Conservation (phyloP, 2,113 vertebrate species). For the Ciconia stormi region DNA sequence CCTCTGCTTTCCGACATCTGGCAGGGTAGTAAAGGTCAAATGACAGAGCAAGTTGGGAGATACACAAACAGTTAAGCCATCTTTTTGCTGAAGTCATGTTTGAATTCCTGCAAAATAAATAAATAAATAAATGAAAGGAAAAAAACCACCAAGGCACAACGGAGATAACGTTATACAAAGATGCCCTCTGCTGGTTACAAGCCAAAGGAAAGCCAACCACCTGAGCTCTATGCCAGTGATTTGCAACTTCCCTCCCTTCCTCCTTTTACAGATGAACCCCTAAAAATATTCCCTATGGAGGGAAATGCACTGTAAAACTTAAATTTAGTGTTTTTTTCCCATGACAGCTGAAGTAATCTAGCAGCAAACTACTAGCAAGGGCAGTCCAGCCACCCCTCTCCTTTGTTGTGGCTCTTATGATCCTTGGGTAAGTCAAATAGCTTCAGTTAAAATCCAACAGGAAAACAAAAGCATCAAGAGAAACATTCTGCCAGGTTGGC, state of each 20-base stretch:
- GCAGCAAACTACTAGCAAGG: background rate
- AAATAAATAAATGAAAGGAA: background rate
- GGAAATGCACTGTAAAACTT: background rate
- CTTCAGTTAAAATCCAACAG: background rate
- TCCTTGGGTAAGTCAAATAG: background rate
- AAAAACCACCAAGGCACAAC: background rate
- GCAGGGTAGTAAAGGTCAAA: background rate
- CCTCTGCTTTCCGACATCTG: background rate
- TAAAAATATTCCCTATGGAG: background rate
- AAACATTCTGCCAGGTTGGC: background rate
- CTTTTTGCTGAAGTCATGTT: conserved; percentile 28
- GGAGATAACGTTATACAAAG: background rate
- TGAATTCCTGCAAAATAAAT: conserved; percentile 52
- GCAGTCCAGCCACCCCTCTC: background rate
- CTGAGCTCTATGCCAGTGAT: background rate
- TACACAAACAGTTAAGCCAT: conserved; percentile 2
- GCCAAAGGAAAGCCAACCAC: background rate
- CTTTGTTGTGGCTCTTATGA: background rate
- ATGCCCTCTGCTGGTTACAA: conserved; percentile 56
- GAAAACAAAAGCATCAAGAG: background rate
- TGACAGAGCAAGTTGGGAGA: background rate
- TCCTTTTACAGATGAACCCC: background rate
- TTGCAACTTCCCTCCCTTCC: background rate
- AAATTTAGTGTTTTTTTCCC: background rate
- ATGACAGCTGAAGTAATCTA: background rate